These are phyloP conservation scores for Deilephila elpenor DNA, from an alignment of 2,888 invertebrate species.

Conservation along the genomic window DNA sequence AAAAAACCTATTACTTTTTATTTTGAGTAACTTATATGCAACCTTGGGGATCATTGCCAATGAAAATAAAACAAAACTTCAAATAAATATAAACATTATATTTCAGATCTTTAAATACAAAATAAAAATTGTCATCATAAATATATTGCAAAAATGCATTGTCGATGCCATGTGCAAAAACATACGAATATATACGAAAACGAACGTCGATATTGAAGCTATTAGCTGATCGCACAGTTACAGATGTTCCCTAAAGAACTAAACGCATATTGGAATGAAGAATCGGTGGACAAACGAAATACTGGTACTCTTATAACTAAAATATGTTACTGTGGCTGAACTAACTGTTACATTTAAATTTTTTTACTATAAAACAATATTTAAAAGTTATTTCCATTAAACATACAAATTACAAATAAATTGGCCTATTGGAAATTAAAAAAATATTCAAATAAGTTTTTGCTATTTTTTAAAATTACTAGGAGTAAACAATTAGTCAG, in stretches of 20 bases:
- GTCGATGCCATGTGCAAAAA: slow-evolving; percentile 57
- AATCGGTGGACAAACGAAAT: slow-evolving; percentile 58
- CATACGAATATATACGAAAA: slow-evolving; percentile 37
- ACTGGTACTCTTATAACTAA: slow-evolving; percentile 37
- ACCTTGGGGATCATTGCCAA: too few relatives aligned
- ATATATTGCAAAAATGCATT: slow-evolving; percentile 69
- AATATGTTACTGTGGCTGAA: slow-evolving; percentile 9
- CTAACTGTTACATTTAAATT: not conserved
- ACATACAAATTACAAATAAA: too few relatives aligned
- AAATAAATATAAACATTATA: slow-evolving; percentile 58
- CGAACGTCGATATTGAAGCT: slow-evolving; percentile 43
- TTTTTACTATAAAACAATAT: too few relatives aligned
- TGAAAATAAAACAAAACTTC: slow-evolving; percentile 39
- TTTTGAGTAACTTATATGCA: too few relatives aligned
- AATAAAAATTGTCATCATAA: slow-evolving; percentile 47
- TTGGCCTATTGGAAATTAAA: not conserved
- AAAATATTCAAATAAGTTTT: not conserved
- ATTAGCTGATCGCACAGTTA: slow-evolving; percentile 54
- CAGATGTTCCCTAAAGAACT: slow-evolving; percentile 12
- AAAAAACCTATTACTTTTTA: too few relatives aligned
- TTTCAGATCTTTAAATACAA: slow-evolving; percentile 73
- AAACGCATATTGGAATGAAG: slow-evolving; percentile 53
- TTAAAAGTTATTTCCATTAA: too few relatives aligned
- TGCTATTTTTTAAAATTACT: too few relatives aligned
- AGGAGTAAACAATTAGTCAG: not conserved